Percentiles rank a stretch among this genome's conserved stretches.
Conservation (phyloP, 2,113 vertebrate genomes). For the Sterna hirundo region DNA sequence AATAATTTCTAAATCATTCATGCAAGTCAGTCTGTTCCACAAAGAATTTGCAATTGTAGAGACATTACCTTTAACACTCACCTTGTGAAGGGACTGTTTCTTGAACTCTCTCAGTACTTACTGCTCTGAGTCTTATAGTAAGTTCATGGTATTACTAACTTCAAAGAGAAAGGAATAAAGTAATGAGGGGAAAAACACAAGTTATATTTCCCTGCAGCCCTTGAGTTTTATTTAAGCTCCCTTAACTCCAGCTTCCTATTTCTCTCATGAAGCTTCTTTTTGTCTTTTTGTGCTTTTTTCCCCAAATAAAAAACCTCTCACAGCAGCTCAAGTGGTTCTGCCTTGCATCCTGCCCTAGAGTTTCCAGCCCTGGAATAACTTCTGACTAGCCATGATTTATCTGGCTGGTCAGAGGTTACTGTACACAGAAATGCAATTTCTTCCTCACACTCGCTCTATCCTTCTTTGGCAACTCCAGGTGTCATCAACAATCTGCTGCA, state of each 20-base stretch:
- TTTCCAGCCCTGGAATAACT: not conserved
- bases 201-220: not conserved
- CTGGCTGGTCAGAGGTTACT: slow-evolving; percentile 57
- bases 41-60: not conserved
- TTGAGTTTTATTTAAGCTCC: not conserved
- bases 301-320: not conserved
- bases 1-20: not conserved
- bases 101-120: not conserved
- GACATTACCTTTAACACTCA: not conserved
- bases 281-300: not conserved
- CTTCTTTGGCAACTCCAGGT: slow-evolving; percentile 60
- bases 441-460: slow-evolving; percentile 32
- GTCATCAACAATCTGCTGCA: slow-evolving; percentile 42
- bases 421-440: slow-evolving; percentile 70
- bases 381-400: slow-evolving; percentile 61
- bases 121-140: not conserved
- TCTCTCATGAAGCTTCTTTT: not conserved
- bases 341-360: not conserved
- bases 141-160: not conserved
- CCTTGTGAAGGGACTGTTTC: not conserved
- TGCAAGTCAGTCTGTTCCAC: not conserved
- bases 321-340: not conserved
- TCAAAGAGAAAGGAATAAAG: not conserved
- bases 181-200: not conserved
- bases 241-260: not conserved